Base-by-base conservation (phyloP, 2,797 vertebrate genomes). In the Sebastes itinus region DNA sequence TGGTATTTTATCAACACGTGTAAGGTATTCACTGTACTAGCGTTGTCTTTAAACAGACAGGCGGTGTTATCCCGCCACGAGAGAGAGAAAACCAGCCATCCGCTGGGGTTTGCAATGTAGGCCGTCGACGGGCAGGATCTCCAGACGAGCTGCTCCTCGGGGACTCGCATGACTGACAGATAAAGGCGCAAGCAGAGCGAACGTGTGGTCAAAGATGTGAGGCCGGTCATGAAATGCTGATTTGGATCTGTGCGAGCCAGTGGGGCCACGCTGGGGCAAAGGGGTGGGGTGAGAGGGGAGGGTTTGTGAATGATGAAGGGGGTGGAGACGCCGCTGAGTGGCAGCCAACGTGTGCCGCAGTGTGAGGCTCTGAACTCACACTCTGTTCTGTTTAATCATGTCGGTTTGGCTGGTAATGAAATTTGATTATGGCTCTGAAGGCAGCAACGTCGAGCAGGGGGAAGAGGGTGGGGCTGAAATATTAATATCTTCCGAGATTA, bases 401-500 rank as follows among this genome's bases (percentile, higher is more conserved):
- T 97, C 95, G 96, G 95, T 97, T 97, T 92, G 96, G 95, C 96
- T 96, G 96, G 97, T 99, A 98, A 98, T 98, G 97, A 99, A 98
- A 98, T 99, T 97, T 98, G 97, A 99, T 99, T 98, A 99, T 95
- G 97, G 96, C 97, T 98, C 96, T 97, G 94, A 96, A 99, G 95
- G 95, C 96, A 95, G 96, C 96, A 81, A 95, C 82, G 78, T 80
- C 55, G 62, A 70, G 70, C 58, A 64, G 75, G 75, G 75, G 79
- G 67, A 68, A 73, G 85, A 61, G 73, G 69, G 70, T 73, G 82
- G 72, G 86, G 78, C 95, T 96, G 96, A 97, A 97, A 97, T 98
- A 98, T 99, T 98, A 99, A 99, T 99, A 98, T 98, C 97, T 97
- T 97, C 96, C 94, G 92, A 97, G 98, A 99, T 99, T 98, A 99